Percentiles rank a stretch among this genome's conserved stretches.
phyloP scores from a whole-genome alignment of 2,113 vertebrate genomes.

The Myanophis thanlyinensis region DNA sequence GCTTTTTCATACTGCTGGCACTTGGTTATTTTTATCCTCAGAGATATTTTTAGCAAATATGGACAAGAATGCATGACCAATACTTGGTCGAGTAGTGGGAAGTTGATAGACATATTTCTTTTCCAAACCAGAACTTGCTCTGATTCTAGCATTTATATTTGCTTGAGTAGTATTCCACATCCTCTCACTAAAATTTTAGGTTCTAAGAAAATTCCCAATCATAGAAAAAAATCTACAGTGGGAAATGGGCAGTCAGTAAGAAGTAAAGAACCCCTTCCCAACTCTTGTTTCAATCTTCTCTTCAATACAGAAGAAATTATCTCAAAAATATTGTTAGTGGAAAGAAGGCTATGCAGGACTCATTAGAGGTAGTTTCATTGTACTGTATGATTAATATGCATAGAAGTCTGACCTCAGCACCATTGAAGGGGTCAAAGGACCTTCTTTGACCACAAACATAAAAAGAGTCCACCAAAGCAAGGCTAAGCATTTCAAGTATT shows the following conservation, averaged over 20 bases:
- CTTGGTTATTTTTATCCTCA: background rate
- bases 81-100: background rate
- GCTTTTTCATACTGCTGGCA: background rate
- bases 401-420: background rate
- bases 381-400: background rate
- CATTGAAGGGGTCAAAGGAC: background rate
- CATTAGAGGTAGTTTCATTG: background rate
- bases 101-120: background rate
- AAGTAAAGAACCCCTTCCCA: background rate
- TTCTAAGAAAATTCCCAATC: background rate
- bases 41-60: background rate
- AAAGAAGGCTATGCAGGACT: background rate
- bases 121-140: background rate
- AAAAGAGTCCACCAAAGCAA: background rate
- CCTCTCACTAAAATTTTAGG: background rate
- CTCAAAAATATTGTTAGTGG: background rate
- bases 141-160: background rate
- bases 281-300: background rate
- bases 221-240: background rate
- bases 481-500: background rate
- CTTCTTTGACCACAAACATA: background rate
- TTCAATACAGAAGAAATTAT: background rate
- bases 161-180: background rate
- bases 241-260: background rate
- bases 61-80: background rate